Conservation (phyloP, 2,888 invertebrate genomes). For the Salticus scenicus region DNA sequence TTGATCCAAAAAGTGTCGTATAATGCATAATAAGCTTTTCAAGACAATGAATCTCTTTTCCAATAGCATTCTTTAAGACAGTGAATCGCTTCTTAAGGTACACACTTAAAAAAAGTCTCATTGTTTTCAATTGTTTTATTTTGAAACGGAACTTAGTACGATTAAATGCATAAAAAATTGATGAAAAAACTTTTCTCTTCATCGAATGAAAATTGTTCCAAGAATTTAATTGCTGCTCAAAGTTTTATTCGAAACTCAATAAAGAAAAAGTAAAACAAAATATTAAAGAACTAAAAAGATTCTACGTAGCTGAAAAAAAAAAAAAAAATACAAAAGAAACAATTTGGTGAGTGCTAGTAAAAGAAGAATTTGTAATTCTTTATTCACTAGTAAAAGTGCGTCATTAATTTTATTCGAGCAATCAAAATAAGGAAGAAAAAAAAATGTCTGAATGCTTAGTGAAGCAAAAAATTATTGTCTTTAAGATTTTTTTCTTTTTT, state of each 20-base stretch:
- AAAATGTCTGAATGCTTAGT: constrained; percentile 7
- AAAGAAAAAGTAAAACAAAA: not conserved
- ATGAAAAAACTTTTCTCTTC: not conserved
- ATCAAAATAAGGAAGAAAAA: constrained; percentile 17
- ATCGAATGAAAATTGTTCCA: constrained; percentile 29
- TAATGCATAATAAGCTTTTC: not conserved
- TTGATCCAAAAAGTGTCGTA: not conserved
- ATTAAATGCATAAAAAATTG: not conserved
- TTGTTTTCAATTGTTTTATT: not conserved
- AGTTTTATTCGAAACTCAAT: constrained; percentile 4
- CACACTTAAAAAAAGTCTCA: not conserved
- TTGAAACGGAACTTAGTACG: not conserved
- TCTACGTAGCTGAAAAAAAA: too few species aligned
- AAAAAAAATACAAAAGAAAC: not conserved
- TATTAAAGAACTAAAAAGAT: constrained; percentile 15
- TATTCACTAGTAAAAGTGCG: constrained; percentile 37
- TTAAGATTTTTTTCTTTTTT: not conserved
- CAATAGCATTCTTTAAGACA: not conserved
- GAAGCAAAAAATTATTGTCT: constrained; percentile 19
- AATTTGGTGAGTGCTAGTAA: not conserved
- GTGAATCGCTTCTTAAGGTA: not conserved
- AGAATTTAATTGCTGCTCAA: constrained; percentile 55
- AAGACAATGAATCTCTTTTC: not conserved
- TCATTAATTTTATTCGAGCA: constrained; percentile 50
- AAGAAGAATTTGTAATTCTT: constrained; percentile 29